Percentiles rank a stretch among this genome's conserved stretches.
Conservation (phyloP, 2,113 vertebrate species). For the Elanus axillaris region DNA sequence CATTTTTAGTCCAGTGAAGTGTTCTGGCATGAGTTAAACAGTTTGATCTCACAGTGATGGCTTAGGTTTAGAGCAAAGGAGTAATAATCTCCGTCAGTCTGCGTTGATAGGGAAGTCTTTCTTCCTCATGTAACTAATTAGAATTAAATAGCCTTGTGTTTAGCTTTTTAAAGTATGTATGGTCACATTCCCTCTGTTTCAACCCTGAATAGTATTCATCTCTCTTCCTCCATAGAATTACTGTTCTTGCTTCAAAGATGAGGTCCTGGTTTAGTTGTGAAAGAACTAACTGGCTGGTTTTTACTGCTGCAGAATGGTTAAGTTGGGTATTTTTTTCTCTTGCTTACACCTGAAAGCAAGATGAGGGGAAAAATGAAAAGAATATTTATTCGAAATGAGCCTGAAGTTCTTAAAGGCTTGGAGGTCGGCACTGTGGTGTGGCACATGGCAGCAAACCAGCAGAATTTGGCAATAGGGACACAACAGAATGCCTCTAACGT, state of each 20-base stretch:
- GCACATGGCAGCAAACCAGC: slow-evolving; percentile 22
- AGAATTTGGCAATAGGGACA: slow-evolving; percentile 51
- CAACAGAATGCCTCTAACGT: slow-evolving; percentile 28
- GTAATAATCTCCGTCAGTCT: background rate
- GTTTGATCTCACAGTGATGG: background rate
- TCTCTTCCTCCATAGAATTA: background rate
- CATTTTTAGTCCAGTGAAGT: background rate
- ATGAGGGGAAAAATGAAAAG: slow-evolving; percentile 47
- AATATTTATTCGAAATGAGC: slow-evolving; percentile 47
- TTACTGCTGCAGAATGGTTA: slow-evolving; percentile 9
- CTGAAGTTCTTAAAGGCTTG: slow-evolving; percentile 37
- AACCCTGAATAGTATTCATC: background rate
- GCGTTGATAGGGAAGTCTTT: background rate
- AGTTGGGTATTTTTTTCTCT: background rate
- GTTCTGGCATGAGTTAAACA: background rate
- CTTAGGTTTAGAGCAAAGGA: background rate
- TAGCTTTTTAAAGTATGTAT: background rate
- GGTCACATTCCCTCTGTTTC: background rate
- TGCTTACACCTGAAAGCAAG: slow-evolving; percentile 31
- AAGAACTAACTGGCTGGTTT: background rate
- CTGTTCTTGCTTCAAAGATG: background rate
- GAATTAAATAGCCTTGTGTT: background rate
- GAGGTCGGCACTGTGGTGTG: slow-evolving; percentile 24
- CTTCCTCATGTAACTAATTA: background rate
- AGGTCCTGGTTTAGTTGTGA: background rate